Evolutionary conservation across 1,140 invertebrate species (phyloP), one percentile per base, ranked within the genome.

Genomic region (Orussus abietinus): DNA sequence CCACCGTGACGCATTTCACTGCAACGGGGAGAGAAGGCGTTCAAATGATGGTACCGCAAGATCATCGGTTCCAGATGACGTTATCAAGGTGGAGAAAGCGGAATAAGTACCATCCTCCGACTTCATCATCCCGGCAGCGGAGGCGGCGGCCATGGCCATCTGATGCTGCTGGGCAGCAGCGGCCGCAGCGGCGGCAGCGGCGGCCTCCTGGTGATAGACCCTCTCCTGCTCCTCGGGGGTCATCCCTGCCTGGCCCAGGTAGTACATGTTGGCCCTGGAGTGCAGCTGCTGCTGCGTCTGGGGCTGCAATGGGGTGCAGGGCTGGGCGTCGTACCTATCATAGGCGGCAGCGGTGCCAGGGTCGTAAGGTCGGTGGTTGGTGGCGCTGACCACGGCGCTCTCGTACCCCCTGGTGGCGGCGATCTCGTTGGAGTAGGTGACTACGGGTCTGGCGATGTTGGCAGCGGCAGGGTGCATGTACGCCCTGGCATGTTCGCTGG

Each of bases 1-100:
- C 82, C 13, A 83, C 84, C 20, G 85, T 84, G 59, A 88, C 84
- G 61, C 82, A 81, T 76, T 92, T 92, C 45, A 92, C 89, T 53
- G 85, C 83, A 51, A 90, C 71, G 75, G 19, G 17, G 9, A 40
- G 33, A 17, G 25, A 5, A 42, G 10, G 9, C 5, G 10, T 12
- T 7, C 18, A 36, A 28, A 20, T 48, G 43, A 9, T 29, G 6
- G 9, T 26, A 29, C 21, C 9, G 19, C 10, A 11, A 36, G 9
- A 5, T 36, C 10, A 9, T 36, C n/a, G 20, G 10, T 36, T 9
- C n/a, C 11, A 46, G 15, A 34, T 3, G 21, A 31, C 22, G 30
- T 14, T 21, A 26, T 33, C 15, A 4, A 14, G 11, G 21, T 18
- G 20, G 12, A 35, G 20, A 18, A 35, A 35, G 6, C 10, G 5